Conservation (phyloP, 1,140 invertebrate species). For the Charaxes varanes region DNA sequence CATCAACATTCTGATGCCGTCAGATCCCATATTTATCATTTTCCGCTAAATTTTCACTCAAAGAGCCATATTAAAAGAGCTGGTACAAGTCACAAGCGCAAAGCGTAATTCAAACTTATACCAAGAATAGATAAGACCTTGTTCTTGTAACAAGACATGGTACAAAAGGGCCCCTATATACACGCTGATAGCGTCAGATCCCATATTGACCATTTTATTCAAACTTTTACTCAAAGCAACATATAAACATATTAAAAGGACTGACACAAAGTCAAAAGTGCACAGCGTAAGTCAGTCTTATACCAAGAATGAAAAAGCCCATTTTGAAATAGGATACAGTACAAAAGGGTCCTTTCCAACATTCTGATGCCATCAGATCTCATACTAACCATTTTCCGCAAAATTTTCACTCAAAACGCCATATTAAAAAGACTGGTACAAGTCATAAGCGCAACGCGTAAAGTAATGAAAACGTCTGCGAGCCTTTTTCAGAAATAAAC, state of each 20-base stretch:
- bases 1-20: slow-evolving; percentile 61
- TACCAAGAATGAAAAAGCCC: slow-evolving; percentile 48
- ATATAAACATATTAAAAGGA: slow-evolving; percentile 18
- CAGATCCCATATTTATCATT: slow-evolving; percentile 59
- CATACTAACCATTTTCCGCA: slow-evolving; percentile 64
- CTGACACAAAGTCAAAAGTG: slow-evolving; percentile 6
- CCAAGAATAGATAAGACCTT: slow-evolving; percentile 50
- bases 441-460: slow-evolving; percentile 1
- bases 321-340: slow-evolving; percentile 66
- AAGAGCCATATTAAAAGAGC: slow-evolving; percentile 28
- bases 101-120: slow-evolving; percentile 22
- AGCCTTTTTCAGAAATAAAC: not conserved
- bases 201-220: slow-evolving; percentile 64
- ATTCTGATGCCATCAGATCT: slow-evolving; percentile 44
- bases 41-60: slow-evolving; percentile 59
- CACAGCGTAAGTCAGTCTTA: slow-evolving; percentile 16
- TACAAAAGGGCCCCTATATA: slow-evolving; percentile 60
- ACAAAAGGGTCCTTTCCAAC: slow-evolving; percentile 60
- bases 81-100: slow-evolving; percentile 8
- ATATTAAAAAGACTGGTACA: slow-evolving; percentile 17
- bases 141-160: slow-evolving; percentile 67
- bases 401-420: slow-evolving; percentile 56
- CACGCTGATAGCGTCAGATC: slow-evolving; percentile 45
- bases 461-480: not conserved
- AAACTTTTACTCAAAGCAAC: slow-evolving; percentile 54